phyloP scores from a whole-genome alignment of 1,140 invertebrate species.

The Steinernema feltiae region DNA sequence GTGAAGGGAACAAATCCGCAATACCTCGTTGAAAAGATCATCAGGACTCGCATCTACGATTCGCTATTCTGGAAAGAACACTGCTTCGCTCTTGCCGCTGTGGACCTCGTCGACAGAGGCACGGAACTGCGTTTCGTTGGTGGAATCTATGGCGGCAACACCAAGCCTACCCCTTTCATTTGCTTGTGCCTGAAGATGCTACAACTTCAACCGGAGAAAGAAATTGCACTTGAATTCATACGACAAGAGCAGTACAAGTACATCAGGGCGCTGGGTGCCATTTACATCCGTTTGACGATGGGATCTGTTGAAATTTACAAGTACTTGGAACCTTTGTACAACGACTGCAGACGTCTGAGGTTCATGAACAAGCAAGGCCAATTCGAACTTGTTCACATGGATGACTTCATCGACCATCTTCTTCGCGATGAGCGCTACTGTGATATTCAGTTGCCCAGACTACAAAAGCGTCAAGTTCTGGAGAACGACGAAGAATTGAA shows the following conservation, averaged over 20 bases:
- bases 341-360: conserved; percentile 90
- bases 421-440: conserved; percentile 83
- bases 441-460: conserved; percentile 89
- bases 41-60: conserved; percentile 93
- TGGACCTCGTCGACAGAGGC: conserved; percentile 93
- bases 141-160: conserved; percentile 91
- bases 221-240: conserved; percentile 98
- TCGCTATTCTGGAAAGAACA: conserved; percentile 99
- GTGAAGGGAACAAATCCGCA: conserved; percentile 98
- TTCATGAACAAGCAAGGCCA: conserved; percentile 73
- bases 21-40: conserved; percentile 98
- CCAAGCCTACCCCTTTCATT: conserved; percentile 93
- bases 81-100: conserved; percentile 87
- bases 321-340: conserved; percentile 93
- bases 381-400: conserved; percentile 88
- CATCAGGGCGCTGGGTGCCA: conserved; percentile 86
- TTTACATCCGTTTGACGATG: conserved; percentile 89
- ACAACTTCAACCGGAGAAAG: conserved; percentile 98
- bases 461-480: conserved; percentile 64
- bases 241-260: conserved; percentile 99
- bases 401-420: conserved; percentile 93
- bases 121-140: conserved; percentile 88
- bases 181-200: conserved; percentile 96
- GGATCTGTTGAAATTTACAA: conserved; percentile 93
- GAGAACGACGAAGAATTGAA: conserved; percentile 51